Percentiles rank a stretch among this genome's conserved stretches.
These are phyloP conservation scores for Eueremaeus valkanovi DNA, from an alignment of 2,888 invertebrate species.

Conservation along the genomic window DNA sequence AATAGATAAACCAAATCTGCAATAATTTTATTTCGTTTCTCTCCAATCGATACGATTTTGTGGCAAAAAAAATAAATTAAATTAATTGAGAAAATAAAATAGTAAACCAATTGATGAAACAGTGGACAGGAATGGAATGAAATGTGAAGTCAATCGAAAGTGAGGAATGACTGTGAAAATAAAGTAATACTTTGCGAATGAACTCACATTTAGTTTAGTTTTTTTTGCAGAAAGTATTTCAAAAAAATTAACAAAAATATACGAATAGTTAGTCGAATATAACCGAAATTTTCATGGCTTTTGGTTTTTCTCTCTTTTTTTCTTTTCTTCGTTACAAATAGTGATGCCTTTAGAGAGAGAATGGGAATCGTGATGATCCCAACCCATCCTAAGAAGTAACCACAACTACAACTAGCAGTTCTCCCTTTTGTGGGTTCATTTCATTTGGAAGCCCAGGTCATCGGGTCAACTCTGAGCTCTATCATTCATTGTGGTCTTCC, in stretches of 20 bases:
- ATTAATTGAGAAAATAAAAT: neutral
- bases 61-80: neutral
- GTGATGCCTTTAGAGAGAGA: neutral
- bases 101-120: too few relatives aligned
- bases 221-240: too few relatives aligned
- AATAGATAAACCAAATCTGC: neutral
- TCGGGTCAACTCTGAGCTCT: constrained; percentile 9
- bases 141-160: too few relatives aligned
- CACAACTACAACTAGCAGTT: constrained; percentile 1
- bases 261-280: too few relatives aligned
- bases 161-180: too few relatives aligned
- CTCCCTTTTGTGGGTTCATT: constrained; percentile 7
- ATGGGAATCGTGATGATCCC: constrained; percentile 7
- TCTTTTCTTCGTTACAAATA: neutral
- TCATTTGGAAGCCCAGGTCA: constrained; percentile 24
- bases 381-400: constrained; percentile 25
- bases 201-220: too few relatives aligned
- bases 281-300: too few relatives aligned
- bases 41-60: neutral
- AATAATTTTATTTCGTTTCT: neutral
- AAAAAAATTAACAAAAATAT: too few relatives aligned
- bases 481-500: constrained; percentile 28
- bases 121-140: too few relatives aligned
- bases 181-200: too few relatives aligned
- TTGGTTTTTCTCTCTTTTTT: too few relatives aligned